phyloP scores from a whole-genome alignment of 2,113 vertebrate genomes.

The Sinosuthora webbiana region DNA sequence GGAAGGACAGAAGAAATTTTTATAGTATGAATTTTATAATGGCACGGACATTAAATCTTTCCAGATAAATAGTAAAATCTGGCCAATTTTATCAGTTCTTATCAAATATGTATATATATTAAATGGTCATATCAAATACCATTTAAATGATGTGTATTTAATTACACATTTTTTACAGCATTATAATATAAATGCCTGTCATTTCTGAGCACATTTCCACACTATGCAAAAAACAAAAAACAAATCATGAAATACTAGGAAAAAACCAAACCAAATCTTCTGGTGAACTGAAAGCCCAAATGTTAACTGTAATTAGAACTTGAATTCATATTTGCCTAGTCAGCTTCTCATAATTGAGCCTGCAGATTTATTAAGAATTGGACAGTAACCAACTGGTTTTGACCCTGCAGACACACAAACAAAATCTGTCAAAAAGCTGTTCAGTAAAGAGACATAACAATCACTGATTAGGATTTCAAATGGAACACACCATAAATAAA shows the following conservation, averaged over 20 bases:
- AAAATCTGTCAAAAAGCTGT: neutral
- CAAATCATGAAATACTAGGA: neutral
- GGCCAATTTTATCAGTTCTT: neutral
- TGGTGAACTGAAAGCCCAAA: neutral
- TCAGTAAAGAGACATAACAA: neutral
- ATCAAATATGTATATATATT: neutral
- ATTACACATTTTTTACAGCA: neutral
- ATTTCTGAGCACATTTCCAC: neutral
- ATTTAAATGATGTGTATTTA: neutral
- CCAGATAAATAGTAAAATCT: neutral
- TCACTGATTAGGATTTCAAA: neutral
- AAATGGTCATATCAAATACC: neutral
- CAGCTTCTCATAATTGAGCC: neutral
- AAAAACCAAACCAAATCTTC: accelerated
- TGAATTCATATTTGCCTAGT: neutral
- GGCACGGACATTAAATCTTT: neutral
- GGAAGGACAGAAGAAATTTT: neutral
- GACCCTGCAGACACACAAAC: neutral
- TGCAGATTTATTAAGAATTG: neutral
- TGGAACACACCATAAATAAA: neutral
- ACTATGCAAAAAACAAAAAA: neutral
- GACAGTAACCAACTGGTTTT: neutral
- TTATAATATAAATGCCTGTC: neutral
- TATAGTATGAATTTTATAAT: neutral
- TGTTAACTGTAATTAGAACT: neutral